Conservation (phyloP, 2,888 invertebrate species). For the Latrodectus hesperus region DNA sequence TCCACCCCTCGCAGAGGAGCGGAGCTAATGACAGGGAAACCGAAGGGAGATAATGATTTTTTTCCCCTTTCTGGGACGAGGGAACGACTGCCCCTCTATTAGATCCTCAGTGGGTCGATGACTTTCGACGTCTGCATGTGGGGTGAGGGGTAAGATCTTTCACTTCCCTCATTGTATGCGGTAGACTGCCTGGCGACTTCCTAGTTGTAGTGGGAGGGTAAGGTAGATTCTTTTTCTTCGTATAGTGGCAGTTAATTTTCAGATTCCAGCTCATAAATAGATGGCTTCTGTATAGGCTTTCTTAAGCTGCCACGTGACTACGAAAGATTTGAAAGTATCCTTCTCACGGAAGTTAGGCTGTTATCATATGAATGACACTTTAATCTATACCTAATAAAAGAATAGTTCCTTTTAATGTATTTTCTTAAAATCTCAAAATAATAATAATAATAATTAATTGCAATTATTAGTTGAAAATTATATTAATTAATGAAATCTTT, state of each 20-base stretch:
- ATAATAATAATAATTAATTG: too few relatives aligned
- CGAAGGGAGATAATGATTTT: background rate
- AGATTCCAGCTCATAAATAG: too few relatives aligned
- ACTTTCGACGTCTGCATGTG: conserved; percentile 16
- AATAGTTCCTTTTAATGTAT: too few relatives aligned
- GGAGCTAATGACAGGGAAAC: background rate
- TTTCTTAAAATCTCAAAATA: too few relatives aligned
- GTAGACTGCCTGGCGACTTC: background rate
- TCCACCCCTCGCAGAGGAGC: background rate
- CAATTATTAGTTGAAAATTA: too few relatives aligned
- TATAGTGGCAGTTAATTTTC: background rate
- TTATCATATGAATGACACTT: too few relatives aligned
- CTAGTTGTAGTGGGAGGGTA: background rate
- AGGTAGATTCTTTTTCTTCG: background rate
- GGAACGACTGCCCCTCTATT: background rate
- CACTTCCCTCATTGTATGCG: background rate
- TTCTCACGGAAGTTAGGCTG: too few relatives aligned
- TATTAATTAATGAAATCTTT: too few relatives aligned
- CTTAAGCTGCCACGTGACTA: too few relatives aligned
- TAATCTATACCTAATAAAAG: too few relatives aligned
- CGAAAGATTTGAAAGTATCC: too few relatives aligned
- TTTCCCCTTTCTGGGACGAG: background rate
- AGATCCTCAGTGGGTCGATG: conserved; percentile 25
- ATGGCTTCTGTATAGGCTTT: too few relatives aligned
- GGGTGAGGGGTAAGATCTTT: background rate